Evolutionary conservation across 1,140 invertebrate genomes (phyloP).

Genomic region (Drosophila subpulchrella): DNA sequence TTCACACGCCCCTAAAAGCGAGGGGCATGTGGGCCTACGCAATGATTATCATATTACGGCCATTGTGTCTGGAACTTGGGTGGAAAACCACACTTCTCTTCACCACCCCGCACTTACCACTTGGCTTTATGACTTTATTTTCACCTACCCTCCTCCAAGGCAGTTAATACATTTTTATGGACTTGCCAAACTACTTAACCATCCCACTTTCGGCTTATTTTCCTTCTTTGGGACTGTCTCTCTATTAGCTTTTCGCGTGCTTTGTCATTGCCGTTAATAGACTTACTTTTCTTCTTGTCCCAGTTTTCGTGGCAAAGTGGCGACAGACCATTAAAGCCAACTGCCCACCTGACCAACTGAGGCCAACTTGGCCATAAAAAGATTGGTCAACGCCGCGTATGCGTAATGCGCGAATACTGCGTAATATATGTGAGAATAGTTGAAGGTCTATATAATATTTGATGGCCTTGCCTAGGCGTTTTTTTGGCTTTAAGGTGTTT

Average conservation of each 20-base stretch:
- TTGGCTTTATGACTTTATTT: constrained; percentile 77
- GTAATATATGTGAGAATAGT: constrained; percentile 41
- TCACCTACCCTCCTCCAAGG: constrained; percentile 57
- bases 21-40: constrained; percentile 38
- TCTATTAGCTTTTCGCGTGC: constrained; percentile 81
- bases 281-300: constrained; percentile 61
- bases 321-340: constrained; percentile 53
- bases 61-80: constrained; percentile 34
- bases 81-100: constrained; percentile 14
- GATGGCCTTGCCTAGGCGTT: constrained; percentile 6
- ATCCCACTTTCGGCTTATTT: constrained; percentile 10
- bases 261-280: constrained; percentile 82
- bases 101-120: constrained; percentile 10
- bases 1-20: constrained; percentile 53
- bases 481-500: not conserved
- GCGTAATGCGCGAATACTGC: constrained; percentile 58
- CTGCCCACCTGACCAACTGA: constrained; percentile 70
- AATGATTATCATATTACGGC: constrained; percentile 82
- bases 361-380: constrained; percentile 38
- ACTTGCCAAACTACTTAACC: constrained; percentile 71
- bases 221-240: constrained; percentile 45
- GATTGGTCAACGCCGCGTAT: constrained; percentile 62
- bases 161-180: constrained; percentile 81
- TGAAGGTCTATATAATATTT: constrained; percentile 17
- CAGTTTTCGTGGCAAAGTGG: constrained; percentile 2